These are phyloP conservation scores for Andricus curvator DNA, from an alignment of 2,888 invertebrate genomes.

Conservation along the genomic window DNA sequence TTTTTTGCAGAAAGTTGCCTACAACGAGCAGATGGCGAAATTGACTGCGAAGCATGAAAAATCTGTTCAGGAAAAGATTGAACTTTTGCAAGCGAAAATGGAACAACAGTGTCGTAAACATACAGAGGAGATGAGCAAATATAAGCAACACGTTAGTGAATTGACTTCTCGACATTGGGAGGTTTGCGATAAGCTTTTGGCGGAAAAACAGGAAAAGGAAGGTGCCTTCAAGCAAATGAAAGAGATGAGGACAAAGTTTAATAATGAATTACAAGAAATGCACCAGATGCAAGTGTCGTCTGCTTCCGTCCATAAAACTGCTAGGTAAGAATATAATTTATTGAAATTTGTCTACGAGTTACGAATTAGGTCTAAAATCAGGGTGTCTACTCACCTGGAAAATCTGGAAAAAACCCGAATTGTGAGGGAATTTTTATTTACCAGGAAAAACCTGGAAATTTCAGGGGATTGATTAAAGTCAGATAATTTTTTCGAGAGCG, in stretches of 20 bases:
- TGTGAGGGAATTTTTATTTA: too few relatives aligned
- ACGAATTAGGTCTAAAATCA: background rate
- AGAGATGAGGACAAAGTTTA: constrained; percentile 54
- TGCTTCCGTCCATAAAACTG: constrained; percentile 55
- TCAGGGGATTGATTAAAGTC: too few relatives aligned
- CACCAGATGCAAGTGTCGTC: constrained; percentile 42
- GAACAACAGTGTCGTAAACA: constrained; percentile 72
- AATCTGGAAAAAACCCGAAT: too few relatives aligned
- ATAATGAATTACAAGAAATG: constrained; percentile 45
- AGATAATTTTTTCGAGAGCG: too few relatives aligned
- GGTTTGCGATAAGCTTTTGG: constrained; percentile 82
- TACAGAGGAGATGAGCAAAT: constrained; percentile 76
- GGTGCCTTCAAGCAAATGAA: constrained; percentile 77
- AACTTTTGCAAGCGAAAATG: constrained; percentile 71
- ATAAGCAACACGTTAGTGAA: constrained; percentile 80
- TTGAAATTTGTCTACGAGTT: constrained; percentile 23
- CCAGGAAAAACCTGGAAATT: too few relatives aligned
- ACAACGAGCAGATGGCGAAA: constrained; percentile 82
- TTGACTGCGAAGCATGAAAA: constrained; percentile 81
- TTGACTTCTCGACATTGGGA: constrained; percentile 82
- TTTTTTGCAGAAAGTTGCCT: constrained; percentile 77
- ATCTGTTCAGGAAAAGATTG: constrained; percentile 78
- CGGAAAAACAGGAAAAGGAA: constrained; percentile 81
- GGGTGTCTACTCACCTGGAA: too few relatives aligned
- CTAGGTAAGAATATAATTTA: constrained; percentile 59